Base-by-base conservation (phyloP, 1,140 invertebrate genomes). In the Aphis gossypii region DNA sequence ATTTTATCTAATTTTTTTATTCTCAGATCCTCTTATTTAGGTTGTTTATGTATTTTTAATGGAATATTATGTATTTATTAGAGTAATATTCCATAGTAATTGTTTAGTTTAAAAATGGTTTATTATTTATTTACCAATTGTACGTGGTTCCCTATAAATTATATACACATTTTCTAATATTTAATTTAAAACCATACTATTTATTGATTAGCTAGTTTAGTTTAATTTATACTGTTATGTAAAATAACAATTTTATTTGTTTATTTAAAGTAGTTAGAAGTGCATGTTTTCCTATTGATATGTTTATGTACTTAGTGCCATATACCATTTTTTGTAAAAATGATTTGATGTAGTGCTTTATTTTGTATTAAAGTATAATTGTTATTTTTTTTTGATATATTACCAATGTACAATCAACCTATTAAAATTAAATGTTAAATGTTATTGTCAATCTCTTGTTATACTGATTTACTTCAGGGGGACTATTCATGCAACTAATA, bases 281-380 rank as follows among this genome's bases (percentile, higher is more conserved):
- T 56, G 88, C n/a, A 90, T 90, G 51, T 46, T 68, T 90, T 90
- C 89, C 89, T 90, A 90, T 90, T 68, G 38, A 90, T 68, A 90
- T 68, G 56, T 90, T 88, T 90, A 90, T 90, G 89, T 90, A 60
- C 89, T 90, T 68, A 90, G 54, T 90, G 89, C 89, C 89, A 90
- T 90, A 90, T 90, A 90, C 89, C 56, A 90, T 60, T 90, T 89
- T 90, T 68, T 90, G 18, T 56, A 46, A n/a, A 76, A 76, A 90
- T 46, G 44, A 90, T 68, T 90, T 60, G 44, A 90, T 41, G 30
- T 90, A 56, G 5, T 60, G 60, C 44, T 44, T 6, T 68, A 44
- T 68, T n/a, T 44, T 30, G 8, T 68, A 44, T 44, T 68, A n/a
- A 68, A 5, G 8, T 68, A 30, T 68, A 46, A 90, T 60, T 90